Base-by-base conservation (phyloP, 2,797 vertebrate species). In the Nothura maculosa region DNA sequence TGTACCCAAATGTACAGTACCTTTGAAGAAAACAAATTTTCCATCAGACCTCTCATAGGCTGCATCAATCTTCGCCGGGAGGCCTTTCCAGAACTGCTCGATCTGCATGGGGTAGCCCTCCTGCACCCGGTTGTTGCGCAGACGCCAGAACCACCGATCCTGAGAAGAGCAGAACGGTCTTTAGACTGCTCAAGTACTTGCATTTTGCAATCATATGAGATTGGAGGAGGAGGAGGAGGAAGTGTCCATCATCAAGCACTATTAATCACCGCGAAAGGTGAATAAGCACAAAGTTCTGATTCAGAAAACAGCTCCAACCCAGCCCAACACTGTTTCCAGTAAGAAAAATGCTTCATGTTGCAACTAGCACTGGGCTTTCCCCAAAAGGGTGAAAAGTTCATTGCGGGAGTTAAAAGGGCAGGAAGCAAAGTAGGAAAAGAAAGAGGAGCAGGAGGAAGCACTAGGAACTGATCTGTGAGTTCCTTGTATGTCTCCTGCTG, bases 71-170 rank as follows among this genome's bases (percentile, higher is more conserved):
- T 98, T 98, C 30, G 99, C 97, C 0, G 99, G 99, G 40, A 99
- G 98, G 19, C 99, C 99, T 76, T 99, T 99, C 99, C 99, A 99
- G 97, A 99, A 99, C 96, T 99, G 99, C 84, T 99, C 99, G 1
- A 99, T 99, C 96, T 99, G 99, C 99, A 99, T 99, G 61, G 99
- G 99, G 48, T 99, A 99, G 3, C 99, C 99, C 92, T 99, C 99
- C 97, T 99, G 99, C 40, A 99, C 99, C 12, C 98, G 98, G 97
- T 99, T 99, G 98, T 99, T 99, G 88, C 99, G 98, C 96, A 99
- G 98, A 57, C 99, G 99, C 99, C 99, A 99, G 96, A 99, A 99
- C 99, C 99, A 99, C 27, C 99, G 99, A 91, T 99, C 99, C 98
- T 98, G 76, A 25, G 73, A 21, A 84, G 48, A 94, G 57, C 91